Evolutionary conservation across 2,113 vertebrate genomes (phyloP).

Genomic region (Ictalurus punctatus): DNA sequence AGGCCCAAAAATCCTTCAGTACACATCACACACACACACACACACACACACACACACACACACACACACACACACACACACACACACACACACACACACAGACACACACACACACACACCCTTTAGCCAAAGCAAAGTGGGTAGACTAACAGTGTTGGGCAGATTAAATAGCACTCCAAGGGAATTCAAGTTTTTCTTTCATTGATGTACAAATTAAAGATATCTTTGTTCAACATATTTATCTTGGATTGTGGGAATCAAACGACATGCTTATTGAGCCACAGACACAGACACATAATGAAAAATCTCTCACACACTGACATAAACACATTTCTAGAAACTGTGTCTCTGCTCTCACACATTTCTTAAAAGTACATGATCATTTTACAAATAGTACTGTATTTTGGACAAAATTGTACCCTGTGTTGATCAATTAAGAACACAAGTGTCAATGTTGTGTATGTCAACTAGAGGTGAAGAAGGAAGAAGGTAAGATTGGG

Average conservation of each 20-base stretch:
- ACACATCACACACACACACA: slow-evolving; percentile 39
- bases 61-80: slow-evolving; percentile 29
- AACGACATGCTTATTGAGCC: slow-evolving; percentile 41
- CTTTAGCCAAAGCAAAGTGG: slow-evolving; percentile 66
- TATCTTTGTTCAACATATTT: slow-evolving; percentile 47
- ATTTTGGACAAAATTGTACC: neutral
- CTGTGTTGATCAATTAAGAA: neutral
- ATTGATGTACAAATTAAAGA: slow-evolving; percentile 46
- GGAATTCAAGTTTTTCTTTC: slow-evolving; percentile 54
- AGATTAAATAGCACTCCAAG: slow-evolving; percentile 57
- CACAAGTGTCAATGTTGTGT: neutral
- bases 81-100: slow-evolving; percentile 27
- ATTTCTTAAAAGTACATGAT: neutral
- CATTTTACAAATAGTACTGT: neutral
- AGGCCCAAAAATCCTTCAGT: slow-evolving; percentile 52
- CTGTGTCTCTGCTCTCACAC: neutral
- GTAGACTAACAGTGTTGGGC: slow-evolving; percentile 64
- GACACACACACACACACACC: slow-evolving; percentile 25
- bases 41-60: slow-evolving; percentile 27
- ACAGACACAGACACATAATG: slow-evolving; percentile 41
- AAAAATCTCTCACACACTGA: slow-evolving; percentile 31
- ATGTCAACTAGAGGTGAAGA: neutral
- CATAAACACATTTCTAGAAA: slow-evolving; percentile 9
- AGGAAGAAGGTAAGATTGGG: neutral
- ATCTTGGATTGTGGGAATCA: slow-evolving; percentile 56